phyloP scores from a whole-genome alignment of 2,888 invertebrate genomes.

The Asteroscopus sphinx region DNA sequence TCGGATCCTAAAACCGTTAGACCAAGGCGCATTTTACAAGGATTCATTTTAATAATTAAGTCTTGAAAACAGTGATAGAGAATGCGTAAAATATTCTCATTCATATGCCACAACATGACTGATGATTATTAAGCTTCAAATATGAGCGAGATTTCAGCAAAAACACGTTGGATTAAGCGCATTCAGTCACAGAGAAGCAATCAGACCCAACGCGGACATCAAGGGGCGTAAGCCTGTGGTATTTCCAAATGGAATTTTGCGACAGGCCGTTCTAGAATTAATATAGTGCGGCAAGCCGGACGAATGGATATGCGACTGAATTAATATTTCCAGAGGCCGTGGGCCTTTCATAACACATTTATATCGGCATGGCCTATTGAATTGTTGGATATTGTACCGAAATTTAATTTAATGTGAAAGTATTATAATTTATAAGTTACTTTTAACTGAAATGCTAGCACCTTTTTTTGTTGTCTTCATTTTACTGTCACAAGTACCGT shows the following conservation, averaged over 20 bases:
- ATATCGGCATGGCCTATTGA: conserved; percentile 8
- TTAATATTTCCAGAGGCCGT: conserved; percentile 71
- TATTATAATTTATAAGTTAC: not conserved
- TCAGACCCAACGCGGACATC: conserved; percentile 73
- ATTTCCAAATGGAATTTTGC: conserved; percentile 79
- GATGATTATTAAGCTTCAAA: conserved; percentile 11
- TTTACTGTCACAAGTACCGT: not conserved
- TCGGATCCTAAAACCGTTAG: too few relatives aligned
- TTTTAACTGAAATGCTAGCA: too few relatives aligned
- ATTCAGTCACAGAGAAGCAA: conserved; percentile 67
- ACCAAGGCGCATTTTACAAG: too few relatives aligned
- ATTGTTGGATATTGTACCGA: not conserved
- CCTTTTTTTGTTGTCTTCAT: too few relatives aligned
- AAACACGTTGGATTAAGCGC: conserved; percentile 20
- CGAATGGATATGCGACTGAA: conserved; percentile 62
- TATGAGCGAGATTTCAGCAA: conserved; percentile 3
- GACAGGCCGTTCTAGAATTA: conserved; percentile 76
- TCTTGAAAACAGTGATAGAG: too few relatives aligned
- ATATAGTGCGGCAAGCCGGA: conserved; percentile 71
- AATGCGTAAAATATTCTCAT: too few relatives aligned
- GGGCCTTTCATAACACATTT: conserved; percentile 41
- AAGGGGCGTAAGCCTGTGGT: conserved; percentile 68
- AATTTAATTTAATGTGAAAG: not conserved
- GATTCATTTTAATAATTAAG: too few relatives aligned
- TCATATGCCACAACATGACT: not conserved